These are phyloP conservation scores for Clavelina lepadiformis DNA, from an alignment of 23 tunicate genomes.

Conservation along the genomic window DNA sequence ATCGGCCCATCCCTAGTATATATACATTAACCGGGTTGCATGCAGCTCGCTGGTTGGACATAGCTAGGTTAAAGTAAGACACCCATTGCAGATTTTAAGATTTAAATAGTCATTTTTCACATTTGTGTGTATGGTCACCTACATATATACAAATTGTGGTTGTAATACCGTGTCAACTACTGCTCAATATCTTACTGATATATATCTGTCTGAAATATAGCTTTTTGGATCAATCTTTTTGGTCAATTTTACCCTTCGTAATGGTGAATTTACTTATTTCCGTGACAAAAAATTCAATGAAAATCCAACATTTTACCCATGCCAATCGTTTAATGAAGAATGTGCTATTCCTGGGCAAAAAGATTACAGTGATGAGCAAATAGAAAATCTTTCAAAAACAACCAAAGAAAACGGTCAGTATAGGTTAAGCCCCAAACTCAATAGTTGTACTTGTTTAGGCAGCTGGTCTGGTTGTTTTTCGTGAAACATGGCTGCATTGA, in stretches of 20 bases:
- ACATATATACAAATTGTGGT: no score
- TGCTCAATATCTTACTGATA: no score
- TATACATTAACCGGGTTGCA: no score
- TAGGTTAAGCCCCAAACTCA: no score
- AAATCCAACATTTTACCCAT: slow-evolving; percentile 27
- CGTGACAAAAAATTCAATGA: slow-evolving; percentile 12
- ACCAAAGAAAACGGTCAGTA: slow-evolving; percentile 4
- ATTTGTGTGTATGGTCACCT: no score
- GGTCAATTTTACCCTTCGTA: not conserved
- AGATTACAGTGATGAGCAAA: slow-evolving; percentile 1
- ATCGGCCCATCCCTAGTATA: no score
- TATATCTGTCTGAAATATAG: no score
- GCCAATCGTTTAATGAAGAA: not conserved
- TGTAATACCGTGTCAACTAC: no score
- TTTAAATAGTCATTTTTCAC: no score
- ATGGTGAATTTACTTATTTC: slow-evolving; percentile 17
- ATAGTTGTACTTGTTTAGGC: not conserved
- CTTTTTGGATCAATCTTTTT: slow-evolving; percentile 19
- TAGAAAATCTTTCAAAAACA: slow-evolving; percentile 12
- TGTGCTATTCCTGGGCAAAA: slow-evolving; percentile 12
- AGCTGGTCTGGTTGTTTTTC: slow-evolving; percentile 3
- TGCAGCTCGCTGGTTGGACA: no score
- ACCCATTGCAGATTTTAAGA: no score
- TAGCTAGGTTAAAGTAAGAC: no score
- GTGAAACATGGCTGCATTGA: not conserved